Conservation (phyloP, 2,797 vertebrate genomes). For the Sarcoramphus papa region DNA sequence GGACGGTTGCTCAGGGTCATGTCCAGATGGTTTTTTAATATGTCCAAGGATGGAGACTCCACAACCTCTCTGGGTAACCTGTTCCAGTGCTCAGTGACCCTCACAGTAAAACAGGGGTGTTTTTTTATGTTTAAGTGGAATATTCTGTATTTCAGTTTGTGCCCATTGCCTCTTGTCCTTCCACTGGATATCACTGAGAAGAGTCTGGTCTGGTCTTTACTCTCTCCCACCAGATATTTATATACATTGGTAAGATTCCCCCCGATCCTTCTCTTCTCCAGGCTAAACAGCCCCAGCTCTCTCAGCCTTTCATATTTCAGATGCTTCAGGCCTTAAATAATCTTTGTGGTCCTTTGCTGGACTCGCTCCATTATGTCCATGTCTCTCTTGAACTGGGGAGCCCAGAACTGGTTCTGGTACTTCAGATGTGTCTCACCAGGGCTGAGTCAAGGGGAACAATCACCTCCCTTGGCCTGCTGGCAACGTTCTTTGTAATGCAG, state of each 20-base stretch:
- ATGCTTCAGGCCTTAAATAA: not conserved
- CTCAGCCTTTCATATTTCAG: not conserved
- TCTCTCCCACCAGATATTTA: not conserved
- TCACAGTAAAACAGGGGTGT: not conserved
- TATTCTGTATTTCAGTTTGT: not conserved
- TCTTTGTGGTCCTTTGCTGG: not conserved
- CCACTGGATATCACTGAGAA: not conserved
- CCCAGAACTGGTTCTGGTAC: not conserved
- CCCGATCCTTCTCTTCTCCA: not conserved
- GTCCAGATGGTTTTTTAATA: not conserved
- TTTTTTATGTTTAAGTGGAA: not conserved
- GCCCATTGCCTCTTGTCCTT: not conserved
- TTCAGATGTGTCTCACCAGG: not conserved
- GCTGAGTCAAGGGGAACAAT: accelerated
- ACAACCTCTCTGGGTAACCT: not conserved
- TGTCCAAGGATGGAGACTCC: not conserved
- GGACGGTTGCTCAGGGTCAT: not conserved
- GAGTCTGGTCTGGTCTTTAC: not conserved
- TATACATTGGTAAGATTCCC: not conserved
- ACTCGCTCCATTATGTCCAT: not conserved
- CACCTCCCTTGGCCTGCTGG: not conserved
- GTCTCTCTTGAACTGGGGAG: not conserved
- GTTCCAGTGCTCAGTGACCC: not conserved
- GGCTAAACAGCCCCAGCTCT: not conserved
- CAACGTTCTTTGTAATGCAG: not conserved